A percentile compares a stretch with the other conserved stretches of the same genome.
These are phyloP conservation scores for Mesoclemmys tuberculata DNA, from an alignment of 2,113 vertebrate species.

Conservation along the genomic window DNA sequence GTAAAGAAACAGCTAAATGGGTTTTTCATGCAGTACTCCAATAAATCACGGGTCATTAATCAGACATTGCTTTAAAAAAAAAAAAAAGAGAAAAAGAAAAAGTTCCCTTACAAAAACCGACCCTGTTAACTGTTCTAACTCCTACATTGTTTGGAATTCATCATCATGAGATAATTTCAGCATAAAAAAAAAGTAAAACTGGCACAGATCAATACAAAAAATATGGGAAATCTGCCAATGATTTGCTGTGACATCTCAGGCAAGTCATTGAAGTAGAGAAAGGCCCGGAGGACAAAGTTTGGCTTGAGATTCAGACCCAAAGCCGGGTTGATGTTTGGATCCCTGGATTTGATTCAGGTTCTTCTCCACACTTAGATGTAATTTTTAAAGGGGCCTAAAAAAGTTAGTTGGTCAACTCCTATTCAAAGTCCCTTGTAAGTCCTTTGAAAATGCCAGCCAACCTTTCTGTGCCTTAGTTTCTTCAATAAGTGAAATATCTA, in stretches of 20 bases:
- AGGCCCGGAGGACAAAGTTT: not conserved
- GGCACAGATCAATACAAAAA: not conserved
- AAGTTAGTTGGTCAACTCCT: not conserved
- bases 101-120: not conserved
- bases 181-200: slow-evolving; percentile 33
- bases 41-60: slow-evolving; percentile 57
- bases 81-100: not conserved
- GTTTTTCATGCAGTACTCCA: slow-evolving; percentile 22
- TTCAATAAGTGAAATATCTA: not conserved
- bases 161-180: slow-evolving; percentile 20
- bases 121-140: not conserved
- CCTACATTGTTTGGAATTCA: not conserved
- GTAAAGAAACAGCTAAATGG: slow-evolving; percentile 35
- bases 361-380: fast-evolving
- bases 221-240: slow-evolving; percentile 41
- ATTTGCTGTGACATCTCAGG: slow-evolving; percentile 53
- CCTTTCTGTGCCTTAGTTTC: not conserved
- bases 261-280: slow-evolving; percentile 9
- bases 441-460: not conserved
- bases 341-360: not conserved
- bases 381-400: not conserved
- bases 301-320: not conserved
- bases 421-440: not conserved
- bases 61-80: not conserved
- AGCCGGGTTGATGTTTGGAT: not conserved